A percentile compares a stretch with the other conserved stretches of the same genome.
Evolutionary conservation across 2,113 vertebrate genomes (phyloP).

Genomic region (Eubucco bourcierii): DNA sequence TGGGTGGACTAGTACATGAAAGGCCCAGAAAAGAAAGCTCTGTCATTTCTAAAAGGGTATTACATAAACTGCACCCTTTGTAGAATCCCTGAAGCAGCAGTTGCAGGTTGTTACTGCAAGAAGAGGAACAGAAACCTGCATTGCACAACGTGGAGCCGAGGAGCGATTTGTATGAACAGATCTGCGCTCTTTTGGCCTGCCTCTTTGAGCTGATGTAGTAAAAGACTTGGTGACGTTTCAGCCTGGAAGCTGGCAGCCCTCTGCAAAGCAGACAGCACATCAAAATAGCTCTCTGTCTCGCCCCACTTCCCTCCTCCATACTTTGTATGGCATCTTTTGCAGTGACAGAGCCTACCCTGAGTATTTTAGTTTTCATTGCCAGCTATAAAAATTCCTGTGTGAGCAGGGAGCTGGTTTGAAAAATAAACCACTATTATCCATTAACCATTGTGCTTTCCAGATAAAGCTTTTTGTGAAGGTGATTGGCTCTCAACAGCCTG

Average conservation of each 20-base stretch:
- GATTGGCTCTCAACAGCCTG: not conserved
- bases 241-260: not conserved
- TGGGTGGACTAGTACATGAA: constrained; percentile 67
- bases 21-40: constrained; percentile 58
- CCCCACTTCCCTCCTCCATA: not conserved
- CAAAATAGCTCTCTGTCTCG: not conserved
- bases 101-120: constrained; percentile 14
- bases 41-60: constrained; percentile 60
- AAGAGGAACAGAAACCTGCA: constrained; percentile 48
- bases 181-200: not conserved
- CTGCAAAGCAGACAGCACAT: not conserved
- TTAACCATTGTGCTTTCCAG: not conserved
- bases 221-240: not conserved
- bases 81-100: constrained; percentile 61
- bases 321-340: not conserved
- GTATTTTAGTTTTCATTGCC: not conserved
- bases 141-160: constrained; percentile 16
- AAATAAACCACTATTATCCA: not conserved
- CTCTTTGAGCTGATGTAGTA: not conserved
- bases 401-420: not conserved
- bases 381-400: not conserved
- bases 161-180: not conserved
- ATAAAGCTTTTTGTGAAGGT: not conserved
- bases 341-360: not conserved
- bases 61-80: constrained; percentile 54